Evolutionary conservation across 2,113 vertebrate species (phyloP).

Genomic region (Podarcis muralis): DNA sequence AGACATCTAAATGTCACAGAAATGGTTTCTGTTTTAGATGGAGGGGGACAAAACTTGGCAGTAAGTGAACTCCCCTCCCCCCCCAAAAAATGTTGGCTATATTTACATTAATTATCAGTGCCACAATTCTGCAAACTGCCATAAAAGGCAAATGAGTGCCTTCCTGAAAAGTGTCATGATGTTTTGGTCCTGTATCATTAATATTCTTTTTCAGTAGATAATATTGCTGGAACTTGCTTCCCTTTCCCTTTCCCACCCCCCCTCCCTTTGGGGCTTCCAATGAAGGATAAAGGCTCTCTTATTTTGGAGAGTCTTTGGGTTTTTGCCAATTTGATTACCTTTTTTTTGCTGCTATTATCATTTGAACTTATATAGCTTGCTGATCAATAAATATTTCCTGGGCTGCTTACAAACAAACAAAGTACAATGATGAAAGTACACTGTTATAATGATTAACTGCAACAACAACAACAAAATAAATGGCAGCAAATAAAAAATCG

Average conservation of each 20-base stretch:
- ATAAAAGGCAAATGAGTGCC: not conserved
- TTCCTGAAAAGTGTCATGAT: not conserved
- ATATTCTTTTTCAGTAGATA: not conserved
- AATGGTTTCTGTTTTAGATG: conserved; percentile 75
- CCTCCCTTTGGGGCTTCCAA: too few species aligned
- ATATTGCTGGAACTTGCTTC: too few species aligned
- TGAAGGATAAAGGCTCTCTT: not conserved
- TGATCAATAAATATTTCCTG: too few species aligned
- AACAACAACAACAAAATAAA: not conserved
- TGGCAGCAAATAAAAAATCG: too few species aligned
- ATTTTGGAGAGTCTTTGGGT: not conserved
- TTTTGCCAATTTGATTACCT: not conserved
- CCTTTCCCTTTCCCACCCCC: too few species aligned
- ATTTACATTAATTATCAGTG: not conserved
- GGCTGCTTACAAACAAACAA: not conserved
- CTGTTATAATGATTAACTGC: not conserved
- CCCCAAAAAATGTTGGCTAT: too few species aligned
- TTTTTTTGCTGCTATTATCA: not conserved
- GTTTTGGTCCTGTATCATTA: not conserved
- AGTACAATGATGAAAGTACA: not conserved
- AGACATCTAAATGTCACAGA: conserved; percentile 84
- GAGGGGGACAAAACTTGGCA: conserved; percentile 64
- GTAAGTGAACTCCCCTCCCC: conserved; percentile 64
- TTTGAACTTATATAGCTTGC: too few species aligned
- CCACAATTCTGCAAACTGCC: not conserved